These are phyloP conservation scores for Heliconius ethilla DNA, from an alignment of 2,888 invertebrate species.

Conservation along the genomic window DNA sequence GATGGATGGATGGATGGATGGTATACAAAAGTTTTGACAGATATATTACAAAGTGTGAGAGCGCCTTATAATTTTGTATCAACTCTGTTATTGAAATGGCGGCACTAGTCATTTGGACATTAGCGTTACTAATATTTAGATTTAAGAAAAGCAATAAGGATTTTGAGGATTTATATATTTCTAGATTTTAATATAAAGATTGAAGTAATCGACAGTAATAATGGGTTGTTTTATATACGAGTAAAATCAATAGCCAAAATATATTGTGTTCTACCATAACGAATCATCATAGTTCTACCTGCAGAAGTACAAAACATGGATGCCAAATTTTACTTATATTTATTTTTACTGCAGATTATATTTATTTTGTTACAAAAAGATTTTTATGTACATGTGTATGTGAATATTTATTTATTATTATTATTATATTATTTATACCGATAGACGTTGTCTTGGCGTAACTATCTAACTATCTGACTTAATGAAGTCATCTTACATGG, in stretches of 20 bases:
- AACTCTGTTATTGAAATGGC: not conserved
- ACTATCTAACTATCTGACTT: not conserved
- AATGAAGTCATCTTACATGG: not conserved
- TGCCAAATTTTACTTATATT: slow-evolving; percentile 49
- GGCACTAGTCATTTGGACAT: not conserved
- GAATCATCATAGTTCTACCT: slow-evolving; percentile 35
- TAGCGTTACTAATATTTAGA: not conserved
- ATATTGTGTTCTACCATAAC: slow-evolving; percentile 35
- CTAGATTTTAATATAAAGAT: not conserved
- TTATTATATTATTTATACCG: not conserved
- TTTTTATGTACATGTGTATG: slow-evolving; percentile 13
- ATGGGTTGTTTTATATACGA: slow-evolving; percentile 4
- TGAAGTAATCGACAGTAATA: not conserved
- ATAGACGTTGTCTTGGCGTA: not conserved
- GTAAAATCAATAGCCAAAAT: slow-evolving; percentile 30
- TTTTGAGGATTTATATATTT: too few species aligned
- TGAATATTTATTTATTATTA: slow-evolving; percentile 22
- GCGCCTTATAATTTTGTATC: not conserved
- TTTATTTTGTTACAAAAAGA: slow-evolving; percentile 27
- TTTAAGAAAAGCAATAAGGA: slow-evolving; percentile 2
- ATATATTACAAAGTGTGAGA: not conserved
- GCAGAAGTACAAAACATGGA: slow-evolving; percentile 50
- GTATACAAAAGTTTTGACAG: slow-evolving; percentile 6
- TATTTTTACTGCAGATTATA: slow-evolving; percentile 26
- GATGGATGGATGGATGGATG: too few species aligned